Base-by-base conservation (phyloP, 2,888 invertebrate species). In the Nomada hirtipes region DNA sequence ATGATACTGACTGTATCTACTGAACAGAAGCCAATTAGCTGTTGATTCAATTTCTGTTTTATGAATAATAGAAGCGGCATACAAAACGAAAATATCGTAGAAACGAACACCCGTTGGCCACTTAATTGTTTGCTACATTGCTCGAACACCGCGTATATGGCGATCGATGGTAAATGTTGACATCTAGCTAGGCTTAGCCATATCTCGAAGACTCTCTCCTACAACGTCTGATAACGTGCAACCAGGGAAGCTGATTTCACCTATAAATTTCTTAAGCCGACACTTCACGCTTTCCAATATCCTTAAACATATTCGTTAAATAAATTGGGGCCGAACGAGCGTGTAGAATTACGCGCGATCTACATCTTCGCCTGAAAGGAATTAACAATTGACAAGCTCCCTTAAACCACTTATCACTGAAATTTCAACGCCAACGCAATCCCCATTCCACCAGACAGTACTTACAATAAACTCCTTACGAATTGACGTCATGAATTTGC, bases 261-360 rank as follows among this genome's bases (percentile, higher is more conserved):
- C 36, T 15, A 67, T 53, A 67, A 67, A 67, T 67, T 67, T 52
- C 36, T 67, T 67, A n/a, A 20, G 18, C 13, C 52, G 29, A 18
- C 29, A 29, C 53, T 53, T 53, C 36, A 20, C 53, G 53, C 67
- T 53, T 67, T 67, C 53, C 13, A 53, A 67, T 53, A 53, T 15
- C 53, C 36, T 15, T n/a, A 29, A 67, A 52, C 20, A 3, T 53
- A 67, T 53, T 36, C 15, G 10, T 15, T 36, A 36, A 36, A 9
- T 10, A 36, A 50, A 11, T 53, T 15, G 1, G 36, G 10, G 52
- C 29, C 2, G 26, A 15, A 29, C 13, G 10, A 57, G 26, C 57
- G 11, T 23, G 26, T 29, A 36, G n/a, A 29, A 52, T 42, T 61
- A 20, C 20, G 29, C 67, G 36, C 10, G 36, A 53, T 53, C 4